Evolutionary conservation across 2,113 vertebrate genomes (phyloP).

Genomic region (Elachura formosa): DNA sequence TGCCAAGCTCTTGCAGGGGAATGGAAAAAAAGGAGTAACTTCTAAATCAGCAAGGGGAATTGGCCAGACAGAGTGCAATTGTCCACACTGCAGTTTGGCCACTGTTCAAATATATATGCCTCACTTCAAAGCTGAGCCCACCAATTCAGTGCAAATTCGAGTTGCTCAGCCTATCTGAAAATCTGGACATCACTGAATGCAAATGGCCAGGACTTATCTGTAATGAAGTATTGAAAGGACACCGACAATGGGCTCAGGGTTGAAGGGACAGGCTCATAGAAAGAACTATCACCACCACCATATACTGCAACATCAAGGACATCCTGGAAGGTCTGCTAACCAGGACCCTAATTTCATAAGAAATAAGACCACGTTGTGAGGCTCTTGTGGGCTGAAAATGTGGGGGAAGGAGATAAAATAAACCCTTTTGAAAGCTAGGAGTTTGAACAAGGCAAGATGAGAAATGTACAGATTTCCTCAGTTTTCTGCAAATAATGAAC

Average conservation of each 20-base stretch:
- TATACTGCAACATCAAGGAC: not conserved
- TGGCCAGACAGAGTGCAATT: not conserved
- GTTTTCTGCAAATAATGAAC: not conserved
- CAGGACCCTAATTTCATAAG: not conserved
- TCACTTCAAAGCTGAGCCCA: constrained; percentile 19
- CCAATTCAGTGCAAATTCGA: constrained; percentile 6
- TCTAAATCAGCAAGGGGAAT: not conserved
- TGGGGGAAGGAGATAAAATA: not conserved
- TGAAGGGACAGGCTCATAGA: not conserved
- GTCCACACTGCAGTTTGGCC: not conserved
- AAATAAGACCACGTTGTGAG: not conserved
- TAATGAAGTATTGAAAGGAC: not conserved
- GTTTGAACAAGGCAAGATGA: not conserved
- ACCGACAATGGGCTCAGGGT: not conserved
- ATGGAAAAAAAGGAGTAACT: not conserved
- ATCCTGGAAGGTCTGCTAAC: not conserved
- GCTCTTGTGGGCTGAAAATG: not conserved
- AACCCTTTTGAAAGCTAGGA: constrained; percentile 10
- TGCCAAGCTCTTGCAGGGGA: constrained; percentile 16
- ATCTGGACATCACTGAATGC: constrained; percentile 40
- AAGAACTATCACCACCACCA: constrained; percentile 28
- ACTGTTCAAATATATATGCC: not conserved
- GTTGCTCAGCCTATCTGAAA: constrained; percentile 25
- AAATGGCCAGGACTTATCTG: constrained; percentile 33
- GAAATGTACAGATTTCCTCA: constrained; percentile 11